Evolutionary conservation across 2,888 invertebrate genomes (phyloP).

Genomic region (Dichetophora obliterata): DNA sequence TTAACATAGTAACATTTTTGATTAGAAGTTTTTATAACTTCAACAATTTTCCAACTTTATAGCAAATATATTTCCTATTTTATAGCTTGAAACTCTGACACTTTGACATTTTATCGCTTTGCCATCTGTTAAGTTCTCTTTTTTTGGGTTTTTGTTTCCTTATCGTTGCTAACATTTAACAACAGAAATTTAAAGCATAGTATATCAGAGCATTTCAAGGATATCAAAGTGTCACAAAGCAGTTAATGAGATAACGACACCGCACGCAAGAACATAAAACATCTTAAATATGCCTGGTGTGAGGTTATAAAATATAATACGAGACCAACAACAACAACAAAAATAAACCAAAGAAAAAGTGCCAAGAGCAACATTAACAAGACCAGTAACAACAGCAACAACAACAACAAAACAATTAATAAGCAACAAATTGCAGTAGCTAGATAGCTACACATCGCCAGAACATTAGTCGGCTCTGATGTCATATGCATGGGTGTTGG

Average conservation of each 20-base stretch:
- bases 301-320: neutral
- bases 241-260: constrained; percentile 9
- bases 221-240: neutral
- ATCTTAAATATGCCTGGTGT: constrained; percentile 5
- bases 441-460: constrained; percentile 30
- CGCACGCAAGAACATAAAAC: constrained; percentile 6
- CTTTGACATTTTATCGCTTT: no score
- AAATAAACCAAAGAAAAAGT: constrained; percentile 38
- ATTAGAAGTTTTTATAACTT: no score
- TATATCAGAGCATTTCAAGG: neutral
- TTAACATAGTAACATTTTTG: no score
- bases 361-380: constrained; percentile 51
- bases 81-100: no score
- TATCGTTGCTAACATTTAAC: neutral
- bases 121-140: no score
- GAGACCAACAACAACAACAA: neutral
- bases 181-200: neutral
- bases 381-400: constrained; percentile 44
- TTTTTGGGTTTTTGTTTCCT: no score
- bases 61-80: no score
- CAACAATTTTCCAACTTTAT: no score
- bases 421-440: constrained; percentile 54
- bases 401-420: constrained; percentile 39
- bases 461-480: neutral
- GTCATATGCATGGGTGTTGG: no score